Conservation (phyloP, 2,113 vertebrate species). For the Martes martes region DNA sequence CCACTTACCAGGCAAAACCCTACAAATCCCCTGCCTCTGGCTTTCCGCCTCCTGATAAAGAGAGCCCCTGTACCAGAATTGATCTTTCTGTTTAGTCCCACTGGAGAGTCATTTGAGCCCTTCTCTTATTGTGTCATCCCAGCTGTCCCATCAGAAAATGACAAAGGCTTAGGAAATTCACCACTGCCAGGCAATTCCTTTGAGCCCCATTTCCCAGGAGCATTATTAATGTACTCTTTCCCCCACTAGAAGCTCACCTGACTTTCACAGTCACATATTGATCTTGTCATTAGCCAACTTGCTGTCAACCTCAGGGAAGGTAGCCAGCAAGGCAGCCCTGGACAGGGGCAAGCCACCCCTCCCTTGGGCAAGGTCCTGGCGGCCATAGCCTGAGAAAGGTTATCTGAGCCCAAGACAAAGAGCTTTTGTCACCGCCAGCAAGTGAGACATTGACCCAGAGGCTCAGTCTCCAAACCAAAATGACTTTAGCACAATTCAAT, state of each 20-base stretch:
- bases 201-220: not conserved
- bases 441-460: constrained; percentile 21
- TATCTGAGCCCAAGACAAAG: not conserved
- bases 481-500: constrained; percentile 60
- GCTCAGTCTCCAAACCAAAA: constrained; percentile 51
- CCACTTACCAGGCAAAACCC: not conserved
- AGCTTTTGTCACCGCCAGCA: not conserved
- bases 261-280: not conserved
- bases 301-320: not conserved
- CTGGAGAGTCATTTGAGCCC: not conserved
- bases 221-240: not conserved
- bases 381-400: not conserved
- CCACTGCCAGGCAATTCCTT: not conserved
- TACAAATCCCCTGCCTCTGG: not conserved
- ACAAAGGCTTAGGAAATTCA: not conserved
- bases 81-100: not conserved
- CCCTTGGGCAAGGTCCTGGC: not conserved
- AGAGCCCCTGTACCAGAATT: not conserved
- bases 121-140: not conserved
- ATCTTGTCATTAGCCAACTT: not conserved
- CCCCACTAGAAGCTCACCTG: not conserved
- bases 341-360: not conserved
- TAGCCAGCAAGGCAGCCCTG: not conserved
- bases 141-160: not conserved
- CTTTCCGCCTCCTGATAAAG: not conserved